Percentiles rank a stretch among this genome's conserved stretches.
These are phyloP conservation scores for Hyles vespertilio DNA, from an alignment of 1,140 invertebrate genomes.

Conservation along the genomic window DNA sequence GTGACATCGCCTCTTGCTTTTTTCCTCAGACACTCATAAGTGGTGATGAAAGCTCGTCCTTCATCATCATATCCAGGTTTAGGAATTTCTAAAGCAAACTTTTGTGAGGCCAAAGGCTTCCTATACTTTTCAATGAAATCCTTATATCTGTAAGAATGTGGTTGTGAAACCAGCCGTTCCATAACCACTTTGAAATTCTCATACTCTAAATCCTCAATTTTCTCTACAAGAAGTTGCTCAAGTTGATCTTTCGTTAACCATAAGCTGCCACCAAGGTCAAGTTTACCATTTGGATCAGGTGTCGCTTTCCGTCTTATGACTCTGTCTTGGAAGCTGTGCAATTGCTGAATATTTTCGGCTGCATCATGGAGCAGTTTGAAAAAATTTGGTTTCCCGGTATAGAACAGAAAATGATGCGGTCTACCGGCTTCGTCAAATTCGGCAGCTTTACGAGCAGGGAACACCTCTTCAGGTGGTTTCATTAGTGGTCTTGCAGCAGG, in stretches of 20 bases:
- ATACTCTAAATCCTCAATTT: slow-evolving; percentile 83
- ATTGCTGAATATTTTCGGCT: slow-evolving; percentile 77
- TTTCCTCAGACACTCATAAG: slow-evolving; percentile 85
- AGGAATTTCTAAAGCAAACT: slow-evolving; percentile 74
- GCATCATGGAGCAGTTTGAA: slow-evolving; percentile 89
- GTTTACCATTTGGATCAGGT: slow-evolving; percentile 76
- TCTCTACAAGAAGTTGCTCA: slow-evolving; percentile 83
- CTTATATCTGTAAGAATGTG: slow-evolving; percentile 80
- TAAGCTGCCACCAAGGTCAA: slow-evolving; percentile 74
- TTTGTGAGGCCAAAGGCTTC: slow-evolving; percentile 76
- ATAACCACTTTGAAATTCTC: slow-evolving; percentile 84
- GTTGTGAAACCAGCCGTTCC: slow-evolving; percentile 82
- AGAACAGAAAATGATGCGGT: slow-evolving; percentile 93
- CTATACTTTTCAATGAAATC: slow-evolving; percentile 85
- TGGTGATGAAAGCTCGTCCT: slow-evolving; percentile 82
- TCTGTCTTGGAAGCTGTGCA: slow-evolving; percentile 83
- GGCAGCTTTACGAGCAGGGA: slow-evolving; percentile 89
- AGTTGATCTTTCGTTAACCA: slow-evolving; percentile 85
- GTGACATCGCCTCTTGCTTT: slow-evolving; percentile 80
- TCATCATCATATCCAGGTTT: slow-evolving; percentile 82
- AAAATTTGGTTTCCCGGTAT: slow-evolving; percentile 90
- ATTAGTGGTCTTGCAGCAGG: slow-evolving; percentile 89
- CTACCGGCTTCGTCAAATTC: slow-evolving; percentile 93
- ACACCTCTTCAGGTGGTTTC: slow-evolving; percentile 90
- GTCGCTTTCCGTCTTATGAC: slow-evolving; percentile 78